Conservation (phyloP, 2,888 invertebrate genomes). For the Plebejus melissa region DNA sequence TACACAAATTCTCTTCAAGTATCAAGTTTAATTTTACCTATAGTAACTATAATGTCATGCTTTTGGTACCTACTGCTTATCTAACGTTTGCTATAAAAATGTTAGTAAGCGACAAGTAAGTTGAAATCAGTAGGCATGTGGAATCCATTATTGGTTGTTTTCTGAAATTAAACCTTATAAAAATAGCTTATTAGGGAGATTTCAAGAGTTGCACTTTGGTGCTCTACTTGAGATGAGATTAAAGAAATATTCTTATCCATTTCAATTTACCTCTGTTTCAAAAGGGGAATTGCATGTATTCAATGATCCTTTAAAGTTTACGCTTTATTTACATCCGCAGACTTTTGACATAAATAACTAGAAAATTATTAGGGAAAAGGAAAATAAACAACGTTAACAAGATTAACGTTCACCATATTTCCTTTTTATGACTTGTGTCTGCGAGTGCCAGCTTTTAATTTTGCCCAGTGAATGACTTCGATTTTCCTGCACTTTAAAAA, state of each 20-base stretch:
- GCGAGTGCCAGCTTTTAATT: conserved; percentile 75
- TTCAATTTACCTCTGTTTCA: background rate
- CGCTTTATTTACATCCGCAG: background rate
- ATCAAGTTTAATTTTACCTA: background rate
- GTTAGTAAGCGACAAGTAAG: background rate
- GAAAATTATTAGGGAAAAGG: conserved; percentile 23
- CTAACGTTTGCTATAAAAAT: background rate
- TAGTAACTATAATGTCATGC: background rate
- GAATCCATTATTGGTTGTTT: background rate
- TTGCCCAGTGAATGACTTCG: conserved; percentile 68
- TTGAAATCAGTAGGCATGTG: background rate
- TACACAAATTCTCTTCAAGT: conserved; percentile 39
- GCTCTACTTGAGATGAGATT: background rate
- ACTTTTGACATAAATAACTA: conserved; percentile 26
- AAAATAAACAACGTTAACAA: conserved; percentile 35
- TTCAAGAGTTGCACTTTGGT: background rate
- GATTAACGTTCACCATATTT: conserved; percentile 67
- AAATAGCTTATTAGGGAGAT: background rate
- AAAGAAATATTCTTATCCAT: background rate
- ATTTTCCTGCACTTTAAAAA: conserved; percentile 76
- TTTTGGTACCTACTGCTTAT: background rate
- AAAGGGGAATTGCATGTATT: background rate
- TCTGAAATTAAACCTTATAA: background rate
- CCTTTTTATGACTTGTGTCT: conserved; percentile 72
- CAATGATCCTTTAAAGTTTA: conserved; percentile 8